Evolutionary conservation across 2,797 vertebrate species (phyloP), one percentile per base, ranked within the genome.

Genomic region (Sternarchorhynchus goeldii): DNA sequence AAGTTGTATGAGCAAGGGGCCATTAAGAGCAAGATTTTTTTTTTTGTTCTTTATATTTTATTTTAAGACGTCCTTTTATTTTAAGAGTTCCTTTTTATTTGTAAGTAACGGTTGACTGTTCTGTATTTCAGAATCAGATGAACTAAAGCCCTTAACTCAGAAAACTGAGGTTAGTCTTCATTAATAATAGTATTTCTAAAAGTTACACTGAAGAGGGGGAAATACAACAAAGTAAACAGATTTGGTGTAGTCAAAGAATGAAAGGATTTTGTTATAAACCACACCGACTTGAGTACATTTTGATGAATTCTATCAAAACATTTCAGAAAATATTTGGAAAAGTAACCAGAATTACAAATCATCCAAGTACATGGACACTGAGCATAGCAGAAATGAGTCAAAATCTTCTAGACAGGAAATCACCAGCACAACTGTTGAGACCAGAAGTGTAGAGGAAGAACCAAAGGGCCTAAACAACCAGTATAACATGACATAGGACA

Each of bases 81-180:
- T 12, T 18, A 14, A 39, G 2, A 32, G 20, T 63, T 31, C 18
- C 10, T 36, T 45, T 31, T 17, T 64, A 6, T 74, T 73, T 34
- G 0, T 6, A 8, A 36, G 4, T 60, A 57, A 56, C 41, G 50
- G 2, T 17, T 32, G 7, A 73, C 39, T 10, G 17, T 10, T 84
- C 1, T 41, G 0, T 16, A 55, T 78, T 82, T 73, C 31, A 80
- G 63, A 78, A 68, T 78, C 70, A 36, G 65, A 56, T 66, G 68
- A 63, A 64, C 17, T 34, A 17, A 73, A 76, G 31, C 5, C 39
- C 18, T 79, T 36, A 1, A n/a, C 31, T 39, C 41, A 5, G 17
- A 34, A 36, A 6, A 2, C 63, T 41, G 58, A 78, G 79, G 82
- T 83, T 53, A 57, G 78, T 75, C 18, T 57, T 36, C 25, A 50